A percentile compares a stretch with the other conserved stretches of the same genome.
Evolutionary conservation across 2,888 invertebrate genomes (phyloP).

Genomic region (Seira musarum): DNA sequence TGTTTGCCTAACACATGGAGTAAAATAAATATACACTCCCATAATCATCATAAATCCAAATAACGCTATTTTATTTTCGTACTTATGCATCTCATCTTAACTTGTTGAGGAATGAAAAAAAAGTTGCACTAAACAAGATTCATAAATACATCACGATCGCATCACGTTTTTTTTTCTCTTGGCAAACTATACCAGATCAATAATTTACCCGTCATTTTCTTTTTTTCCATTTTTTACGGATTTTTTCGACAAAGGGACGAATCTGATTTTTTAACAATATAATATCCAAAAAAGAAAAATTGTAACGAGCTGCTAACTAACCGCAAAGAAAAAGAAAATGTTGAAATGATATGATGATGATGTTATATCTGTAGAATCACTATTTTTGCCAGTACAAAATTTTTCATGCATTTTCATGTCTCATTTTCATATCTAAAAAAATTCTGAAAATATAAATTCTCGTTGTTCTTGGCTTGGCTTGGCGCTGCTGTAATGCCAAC

Average conservation of each 20-base stretch:
- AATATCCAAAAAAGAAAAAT: constrained; percentile 28
- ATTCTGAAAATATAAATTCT: constrained; percentile 1
- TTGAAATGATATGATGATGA: neutral
- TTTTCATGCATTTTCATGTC: constrained; percentile 1
- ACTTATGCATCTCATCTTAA: neutral
- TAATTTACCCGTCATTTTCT: constrained; percentile 53
- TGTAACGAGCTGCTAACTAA: constrained; percentile 58
- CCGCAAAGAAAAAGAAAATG: constrained; percentile 31
- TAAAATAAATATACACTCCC: constrained; percentile 10
- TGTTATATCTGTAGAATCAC: neutral
- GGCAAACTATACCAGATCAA: constrained; percentile 58
- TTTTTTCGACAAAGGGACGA: constrained; percentile 21
- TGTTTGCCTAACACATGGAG: neutral
- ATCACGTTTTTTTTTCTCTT: constrained; percentile 51
- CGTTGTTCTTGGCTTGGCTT: neutral
- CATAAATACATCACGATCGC: constrained; percentile 14
- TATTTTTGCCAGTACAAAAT: too few relatives aligned
- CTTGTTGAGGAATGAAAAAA: neutral
- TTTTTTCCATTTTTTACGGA: constrained; percentile 33
- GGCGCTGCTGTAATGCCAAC: constrained; percentile 2
- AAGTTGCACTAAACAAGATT: constrained; percentile 20
- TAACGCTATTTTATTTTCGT: constrained; percentile 2
- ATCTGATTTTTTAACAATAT: constrained; percentile 15
- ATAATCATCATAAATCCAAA: constrained; percentile 4
- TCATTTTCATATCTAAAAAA: neutral